A percentile compares a stretch with the other conserved stretches of the same genome.
These are phyloP conservation scores for Cinclus mexicanus DNA, from an alignment of 2,113 vertebrate species.

Conservation along the genomic window DNA sequence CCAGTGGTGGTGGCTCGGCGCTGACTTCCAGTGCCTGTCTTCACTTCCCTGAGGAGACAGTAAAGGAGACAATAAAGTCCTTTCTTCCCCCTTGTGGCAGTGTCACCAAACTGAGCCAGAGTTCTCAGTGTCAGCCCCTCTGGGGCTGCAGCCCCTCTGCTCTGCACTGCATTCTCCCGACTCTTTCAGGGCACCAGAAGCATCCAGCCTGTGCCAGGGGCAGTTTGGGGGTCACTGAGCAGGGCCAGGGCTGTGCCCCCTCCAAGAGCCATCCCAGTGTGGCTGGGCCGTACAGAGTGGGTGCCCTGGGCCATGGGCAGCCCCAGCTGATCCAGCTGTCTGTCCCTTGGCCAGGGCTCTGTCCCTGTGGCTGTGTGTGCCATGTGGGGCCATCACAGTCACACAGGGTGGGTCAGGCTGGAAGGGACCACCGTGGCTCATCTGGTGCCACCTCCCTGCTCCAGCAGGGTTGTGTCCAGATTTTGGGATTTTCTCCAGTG, in stretches of 20 bases:
- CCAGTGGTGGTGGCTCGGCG: neutral
- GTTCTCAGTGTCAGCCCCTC: neutral
- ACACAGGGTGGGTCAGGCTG: neutral
- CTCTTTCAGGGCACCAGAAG: neutral
- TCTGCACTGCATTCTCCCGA: accelerated
- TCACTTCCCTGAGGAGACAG: neutral
- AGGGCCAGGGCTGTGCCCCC: neutral
- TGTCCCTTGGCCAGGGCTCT: neutral
- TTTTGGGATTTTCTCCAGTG: neutral
- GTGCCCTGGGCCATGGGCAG: neutral
- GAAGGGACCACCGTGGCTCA: neutral
- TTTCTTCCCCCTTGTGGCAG: neutral
- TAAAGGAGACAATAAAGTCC: neutral
- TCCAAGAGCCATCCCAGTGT: neutral
- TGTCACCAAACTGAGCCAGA: neutral
- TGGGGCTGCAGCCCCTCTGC: neutral
- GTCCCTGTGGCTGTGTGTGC: accelerated
- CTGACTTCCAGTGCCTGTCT: neutral
- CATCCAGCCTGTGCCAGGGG: neutral
- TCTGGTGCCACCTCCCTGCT: neutral
- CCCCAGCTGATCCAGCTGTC: neutral
- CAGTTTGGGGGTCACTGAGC: neutral
- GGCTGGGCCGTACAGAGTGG: neutral
- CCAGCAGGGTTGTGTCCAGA: neutral
- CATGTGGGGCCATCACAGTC: accelerated